Base-by-base conservation (phyloP, 2,888 invertebrate species). In the Nymphalis c-album region DNA sequence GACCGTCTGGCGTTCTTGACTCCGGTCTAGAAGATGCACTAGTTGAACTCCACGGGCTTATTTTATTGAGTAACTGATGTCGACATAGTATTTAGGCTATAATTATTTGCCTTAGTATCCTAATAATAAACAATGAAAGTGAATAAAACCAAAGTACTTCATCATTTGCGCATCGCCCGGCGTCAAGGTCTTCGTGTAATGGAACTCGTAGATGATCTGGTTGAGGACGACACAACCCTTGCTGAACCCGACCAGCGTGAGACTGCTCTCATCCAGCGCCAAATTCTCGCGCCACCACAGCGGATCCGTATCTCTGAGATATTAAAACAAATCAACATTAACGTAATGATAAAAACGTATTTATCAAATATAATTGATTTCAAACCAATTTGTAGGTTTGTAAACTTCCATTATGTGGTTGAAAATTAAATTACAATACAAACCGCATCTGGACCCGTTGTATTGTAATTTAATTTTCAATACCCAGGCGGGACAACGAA, bases 161-260 rank as follows among this genome's bases (percentile, higher is more conserved):
- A 93, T 93, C 88, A 94, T 93, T 60, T 94, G 93, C 71, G 91
- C 88, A 76, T 95, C 95, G 50, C 94, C 93, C 0, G 95, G 94
- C 62, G 95, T 94, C 53, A 95, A 84, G 0, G 94, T 95, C 87
- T 94, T 94, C 63, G 95, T 91, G 86, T 95, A 94, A 83, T 96
- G 95, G 86, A 97, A 95, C 90, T 98, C 98, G 83, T 96, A 95
- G 63, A 98, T 93, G 75, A 98, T 93, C 93, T 98, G 98, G 93
- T 98, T 98, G 78, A 98, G 94, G 70, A 98, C 98, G 68, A 97
- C 96, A 87, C 97, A 97, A 68, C 98, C 98, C 93, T 98, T 98
- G 88, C 98, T 98, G 87, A 98, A 98, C 2, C 97, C 98, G 69
- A 97, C 93, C 73, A 97, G 84, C 58, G 93, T 93, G 69, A 96